phyloP scores from a whole-genome alignment of 2,797 vertebrate species.

The Phoebastria nigripes region DNA sequence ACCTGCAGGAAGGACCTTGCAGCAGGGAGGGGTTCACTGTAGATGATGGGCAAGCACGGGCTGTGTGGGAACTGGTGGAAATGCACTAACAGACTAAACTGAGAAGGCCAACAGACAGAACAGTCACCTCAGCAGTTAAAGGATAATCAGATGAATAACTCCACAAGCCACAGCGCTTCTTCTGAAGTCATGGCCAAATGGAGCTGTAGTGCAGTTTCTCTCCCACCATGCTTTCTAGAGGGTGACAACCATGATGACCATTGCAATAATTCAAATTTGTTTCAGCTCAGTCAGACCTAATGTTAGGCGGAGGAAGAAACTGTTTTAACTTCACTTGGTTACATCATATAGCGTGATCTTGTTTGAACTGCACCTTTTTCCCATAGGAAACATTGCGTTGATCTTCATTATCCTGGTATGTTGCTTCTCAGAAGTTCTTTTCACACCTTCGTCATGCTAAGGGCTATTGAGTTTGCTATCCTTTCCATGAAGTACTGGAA shows the following conservation, averaged over 20 bases:
- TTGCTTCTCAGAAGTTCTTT: conserved; percentile 23
- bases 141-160: conserved; percentile 44
- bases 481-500: background rate
- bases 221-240: background rate
- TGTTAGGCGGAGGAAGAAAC: background rate
- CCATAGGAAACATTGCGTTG: background rate
- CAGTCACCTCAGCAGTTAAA: conserved; percentile 31
- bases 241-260: background rate
- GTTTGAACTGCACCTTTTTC: conserved; percentile 48
- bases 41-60: background rate
- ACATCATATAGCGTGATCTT: background rate
- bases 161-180: conserved; percentile 12
- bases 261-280: background rate
- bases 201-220: background rate
- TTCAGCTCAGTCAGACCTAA: background rate
- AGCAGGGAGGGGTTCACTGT: background rate
- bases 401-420: conserved; percentile 27
- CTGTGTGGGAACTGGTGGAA: background rate
- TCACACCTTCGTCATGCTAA: background rate
- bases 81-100: conserved; percentile 20
- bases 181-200: background rate
- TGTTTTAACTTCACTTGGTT: background rate
- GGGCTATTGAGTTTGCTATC: background rate
- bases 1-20: background rate
- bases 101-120: conserved; percentile 27